Conservation (phyloP, 2,888 invertebrate genomes). For the Drosophila anceps region DNA sequence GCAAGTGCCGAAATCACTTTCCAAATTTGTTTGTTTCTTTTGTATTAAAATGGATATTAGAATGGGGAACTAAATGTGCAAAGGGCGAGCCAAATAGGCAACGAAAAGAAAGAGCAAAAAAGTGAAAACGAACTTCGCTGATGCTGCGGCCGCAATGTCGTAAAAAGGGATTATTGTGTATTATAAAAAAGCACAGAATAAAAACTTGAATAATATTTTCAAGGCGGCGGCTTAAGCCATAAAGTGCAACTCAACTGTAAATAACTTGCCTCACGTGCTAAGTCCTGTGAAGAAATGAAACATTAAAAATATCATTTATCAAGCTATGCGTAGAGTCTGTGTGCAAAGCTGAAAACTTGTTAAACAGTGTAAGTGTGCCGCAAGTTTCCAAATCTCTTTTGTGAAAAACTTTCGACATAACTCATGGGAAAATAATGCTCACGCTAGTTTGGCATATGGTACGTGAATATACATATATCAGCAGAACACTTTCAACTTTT, state of each 20-base stretch:
- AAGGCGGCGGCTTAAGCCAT: slow-evolving; percentile 64
- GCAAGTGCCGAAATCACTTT: slow-evolving; percentile 64
- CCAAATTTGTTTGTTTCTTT: slow-evolving; percentile 60
- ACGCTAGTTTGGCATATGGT: slow-evolving; percentile 47
- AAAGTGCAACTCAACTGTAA: slow-evolving; percentile 67
- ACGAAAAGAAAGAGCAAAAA: slow-evolving; percentile 6
- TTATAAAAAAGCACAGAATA: slow-evolving; percentile 20
- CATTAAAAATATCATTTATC: slow-evolving; percentile 35
- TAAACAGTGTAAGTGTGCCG: slow-evolving; percentile 51
- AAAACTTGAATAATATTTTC: slow-evolving; percentile 53
- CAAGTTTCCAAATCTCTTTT: slow-evolving; percentile 45
- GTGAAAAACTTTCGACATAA: slow-evolving; percentile 67
- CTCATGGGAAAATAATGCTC: slow-evolving; percentile 47
- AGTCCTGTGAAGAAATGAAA: slow-evolving; percentile 38
- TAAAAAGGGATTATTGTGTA: slow-evolving; percentile 75
- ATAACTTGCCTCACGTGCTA: slow-evolving; percentile 63
- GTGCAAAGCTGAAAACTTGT: slow-evolving; percentile 29
- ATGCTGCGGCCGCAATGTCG: slow-evolving; percentile 49
- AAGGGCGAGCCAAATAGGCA: slow-evolving; percentile 25
- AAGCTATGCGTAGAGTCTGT: slow-evolving; percentile 4
- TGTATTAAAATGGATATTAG: slow-evolving; percentile 60
- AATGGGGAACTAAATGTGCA: slow-evolving; percentile 39
- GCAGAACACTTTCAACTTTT: slow-evolving; percentile 14
- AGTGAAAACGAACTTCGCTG: slow-evolving; percentile 31
- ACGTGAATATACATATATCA: slow-evolving; percentile 40